Evolutionary conservation across 2,888 invertebrate species (phyloP).

Genomic region (Mimachlamys varia): DNA sequence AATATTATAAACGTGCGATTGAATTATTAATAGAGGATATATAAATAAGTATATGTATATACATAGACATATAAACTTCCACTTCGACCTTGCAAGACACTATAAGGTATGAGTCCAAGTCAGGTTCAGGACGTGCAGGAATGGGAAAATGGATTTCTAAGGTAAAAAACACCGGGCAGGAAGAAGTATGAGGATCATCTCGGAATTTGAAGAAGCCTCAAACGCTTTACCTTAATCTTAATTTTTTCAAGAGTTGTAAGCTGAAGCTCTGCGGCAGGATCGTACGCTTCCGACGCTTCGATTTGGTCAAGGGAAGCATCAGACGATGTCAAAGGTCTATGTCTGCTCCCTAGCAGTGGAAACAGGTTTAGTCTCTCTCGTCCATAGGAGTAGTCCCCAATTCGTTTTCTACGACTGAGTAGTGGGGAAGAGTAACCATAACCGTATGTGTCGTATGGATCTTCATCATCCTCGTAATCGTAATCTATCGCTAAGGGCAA

Average conservation of each 20-base stretch:
- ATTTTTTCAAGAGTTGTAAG: slow-evolving; percentile 72
- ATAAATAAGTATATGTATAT: not conserved
- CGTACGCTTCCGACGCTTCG: slow-evolving; percentile 57
- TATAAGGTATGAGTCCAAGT: slow-evolving; percentile 14
- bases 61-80: not conserved
- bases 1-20: slow-evolving; percentile 26
- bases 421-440: slow-evolving; percentile 49
- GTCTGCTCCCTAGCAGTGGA: slow-evolving; percentile 55
- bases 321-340: slow-evolving; percentile 48
- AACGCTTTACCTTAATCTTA: slow-evolving; percentile 73
- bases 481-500: slow-evolving; percentile 9
- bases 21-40: slow-evolving; percentile 4
- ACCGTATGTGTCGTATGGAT: slow-evolving; percentile 47
- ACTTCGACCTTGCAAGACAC: slow-evolving; percentile 28
- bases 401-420: slow-evolving; percentile 43
- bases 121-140: not conserved
- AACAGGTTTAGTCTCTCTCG: slow-evolving; percentile 59
- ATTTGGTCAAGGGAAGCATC: slow-evolving; percentile 55
- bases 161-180: not conserved
- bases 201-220: slow-evolving; percentile 36
- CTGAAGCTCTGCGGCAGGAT: slow-evolving; percentile 58
- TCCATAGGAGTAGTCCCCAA: slow-evolving; percentile 56
- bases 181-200: slow-evolving; percentile 24
- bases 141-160: not conserved
- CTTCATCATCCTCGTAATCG: slow-evolving; percentile 34